Conservation (phyloP, 2,113 vertebrate genomes). For the Euleptes europaea region DNA sequence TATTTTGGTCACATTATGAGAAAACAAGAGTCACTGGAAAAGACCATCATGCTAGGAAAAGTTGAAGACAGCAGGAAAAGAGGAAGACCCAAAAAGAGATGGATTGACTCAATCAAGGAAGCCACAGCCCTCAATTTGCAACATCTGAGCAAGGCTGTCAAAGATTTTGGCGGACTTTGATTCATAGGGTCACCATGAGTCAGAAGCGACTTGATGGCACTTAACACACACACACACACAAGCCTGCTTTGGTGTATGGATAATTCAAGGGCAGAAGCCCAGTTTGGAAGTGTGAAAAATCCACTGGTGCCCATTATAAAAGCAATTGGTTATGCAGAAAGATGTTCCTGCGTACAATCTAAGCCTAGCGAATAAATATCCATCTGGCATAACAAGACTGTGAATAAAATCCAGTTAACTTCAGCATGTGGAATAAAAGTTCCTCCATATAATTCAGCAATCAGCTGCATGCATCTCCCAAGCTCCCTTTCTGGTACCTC, state of each 20-base stretch:
- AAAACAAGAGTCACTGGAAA: too few species aligned
- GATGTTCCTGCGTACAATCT: background rate
- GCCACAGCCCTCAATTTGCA: too few species aligned
- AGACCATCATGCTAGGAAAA: too few species aligned
- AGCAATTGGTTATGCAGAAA: slow-evolving; percentile 14
- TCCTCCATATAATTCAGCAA: slow-evolving; percentile 15
- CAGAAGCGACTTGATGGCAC: too few species aligned
- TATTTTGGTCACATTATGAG: too few species aligned
- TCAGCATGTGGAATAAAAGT: background rate
- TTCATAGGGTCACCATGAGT: too few species aligned
- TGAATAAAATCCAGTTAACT: background rate
- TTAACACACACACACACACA: too few species aligned
- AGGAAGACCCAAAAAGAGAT: too few species aligned
- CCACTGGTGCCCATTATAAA: slow-evolving; percentile 6
- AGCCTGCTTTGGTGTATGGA: background rate
- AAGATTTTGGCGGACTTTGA: too few species aligned
- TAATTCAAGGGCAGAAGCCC: slow-evolving; percentile 1
- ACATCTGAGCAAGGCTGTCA: too few species aligned
- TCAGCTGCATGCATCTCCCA: slow-evolving; percentile 1
- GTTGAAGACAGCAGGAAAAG: too few species aligned
- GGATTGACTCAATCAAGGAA: too few species aligned
- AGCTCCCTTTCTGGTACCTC: background rate
- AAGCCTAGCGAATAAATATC: slow-evolving; percentile 19
- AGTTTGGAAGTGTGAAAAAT: slow-evolving; percentile 16
- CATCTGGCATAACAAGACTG: background rate